Percentiles rank a stretch among this genome's conserved stretches.
phyloP scores from a whole-genome alignment of 1,140 invertebrate genomes.

The Dendrolimus punctatus region DNA sequence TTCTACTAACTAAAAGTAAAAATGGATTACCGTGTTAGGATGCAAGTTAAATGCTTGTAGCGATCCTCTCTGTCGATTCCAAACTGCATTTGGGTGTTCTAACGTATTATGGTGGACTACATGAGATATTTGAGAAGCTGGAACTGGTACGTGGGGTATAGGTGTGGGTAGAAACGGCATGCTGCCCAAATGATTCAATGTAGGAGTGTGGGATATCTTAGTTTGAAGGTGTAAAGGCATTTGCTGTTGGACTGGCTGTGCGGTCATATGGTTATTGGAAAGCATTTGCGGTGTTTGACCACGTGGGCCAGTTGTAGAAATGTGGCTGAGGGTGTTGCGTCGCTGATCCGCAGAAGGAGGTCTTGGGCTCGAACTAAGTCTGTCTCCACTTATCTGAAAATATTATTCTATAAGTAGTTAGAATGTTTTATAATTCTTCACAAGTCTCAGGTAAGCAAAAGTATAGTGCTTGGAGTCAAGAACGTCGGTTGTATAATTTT shows the following conservation, averaged over 20 bases:
- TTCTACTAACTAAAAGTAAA: too few relatives aligned
- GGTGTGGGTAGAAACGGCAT: constrained; percentile 45
- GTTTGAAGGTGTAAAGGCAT: constrained; percentile 31
- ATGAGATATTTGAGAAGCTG: too few relatives aligned
- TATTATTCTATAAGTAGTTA: constrained; percentile 1
- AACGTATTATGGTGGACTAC: constrained; percentile 25
- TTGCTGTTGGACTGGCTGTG: constrained; percentile 21
- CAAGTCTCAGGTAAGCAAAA: too few relatives aligned
- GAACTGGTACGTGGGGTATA: too few relatives aligned
- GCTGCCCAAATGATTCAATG: constrained; percentile 35
- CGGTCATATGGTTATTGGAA: constrained; percentile 1
- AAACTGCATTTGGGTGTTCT: constrained; percentile 35
- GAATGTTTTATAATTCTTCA: background rate
- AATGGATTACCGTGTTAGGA: constrained; percentile 29
- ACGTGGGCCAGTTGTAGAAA: constrained; percentile 19
- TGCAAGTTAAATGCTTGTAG: constrained; percentile 41
- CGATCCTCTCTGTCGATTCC: constrained; percentile 37
- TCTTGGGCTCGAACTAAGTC: constrained; percentile 45
- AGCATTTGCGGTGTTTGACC: constrained; percentile 21
- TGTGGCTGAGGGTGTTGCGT: constrained; percentile 29
- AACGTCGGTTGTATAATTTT: too few relatives aligned
- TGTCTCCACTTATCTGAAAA: constrained; percentile 42
- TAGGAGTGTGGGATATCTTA: constrained; percentile 20
- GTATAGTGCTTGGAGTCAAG: too few relatives aligned
- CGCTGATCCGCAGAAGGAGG: constrained; percentile 38